Conservation (phyloP, 2,113 vertebrate genomes). For the western clawed frog (Xenopus tropicalis) region UCB_Xtro_10.0 CM004450.2:12202501-12203000, state of each 20-base stretch:
- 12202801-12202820: constrained; percentile 92
- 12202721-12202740: constrained; percentile 58
- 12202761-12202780: constrained; percentile 98
- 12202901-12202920: constrained; percentile 80
- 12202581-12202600: too few species aligned
- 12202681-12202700: too few species aligned
- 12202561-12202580: too few species aligned
- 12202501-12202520: too few species aligned
- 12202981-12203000: neutral
- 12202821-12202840: constrained; percentile 95
- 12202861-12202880: constrained; percentile 86
- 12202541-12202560: too few species aligned
- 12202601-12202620: too few species aligned
- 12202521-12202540: too few species aligned
- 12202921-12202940: constrained; percentile 94
- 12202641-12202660: too few species aligned
- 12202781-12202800: constrained; percentile 93
- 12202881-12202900: constrained; percentile 72
- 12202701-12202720: too few species aligned
- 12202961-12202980: too few species aligned
- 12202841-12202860: constrained; percentile 91
- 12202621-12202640: too few species aligned
- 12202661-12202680: too few species aligned
- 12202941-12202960: constrained; percentile 78
- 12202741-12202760: constrained; percentile 96